Evolutionary conservation across 2,888 invertebrate genomes (phyloP), one percentile per base, ranked within the genome.

Genomic region (Eudemis profundana): DNA sequence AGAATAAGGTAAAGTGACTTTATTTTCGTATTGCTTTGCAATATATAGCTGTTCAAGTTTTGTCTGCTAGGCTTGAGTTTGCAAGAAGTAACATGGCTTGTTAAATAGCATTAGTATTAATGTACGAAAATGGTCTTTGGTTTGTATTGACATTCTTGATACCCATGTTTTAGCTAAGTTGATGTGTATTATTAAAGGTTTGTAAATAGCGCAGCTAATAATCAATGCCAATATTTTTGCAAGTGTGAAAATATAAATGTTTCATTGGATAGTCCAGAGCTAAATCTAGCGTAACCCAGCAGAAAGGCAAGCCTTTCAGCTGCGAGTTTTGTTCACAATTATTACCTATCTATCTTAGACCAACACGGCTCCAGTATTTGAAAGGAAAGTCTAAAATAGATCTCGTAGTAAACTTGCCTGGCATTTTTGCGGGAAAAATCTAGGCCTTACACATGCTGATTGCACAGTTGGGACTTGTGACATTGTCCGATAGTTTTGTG

Each of bases 1-100:
- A 87, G 84, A 71, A 88, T 91, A 71, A 84, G 91, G 92, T 89
- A 75, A 77, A 73, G 72, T 46, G 5, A n/a, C 10, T 40, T 46
- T 56, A 46, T 42, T 7, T 47, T 38, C 19, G 33, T 15, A 15
- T 38, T 14, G 67, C 64, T 61, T 49, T 38, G 65, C 61, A 46
- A 29, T 14, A 51, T 50, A 53, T 59, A 27, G 51, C 47, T 56
- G 29, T 3, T 47, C 14, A 29, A 14, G 19, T 10, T 12, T 42
- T 47, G 68, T 38, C 1, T 46, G 17, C n/a, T 7, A 44, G 19
- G 44, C 42, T 51, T 61, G 7, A 44, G 7, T 8, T 40, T 40
- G 50, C 38, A 17, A 38, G 27, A 23, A n/a, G 23, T 14, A n/a
- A 33, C 4, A 17, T 36, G 21, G 38, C 36, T 60, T n/a, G 14